phyloP scores from a whole-genome alignment of 2,888 invertebrate genomes.

The Xestia sexstrigata region DNA sequence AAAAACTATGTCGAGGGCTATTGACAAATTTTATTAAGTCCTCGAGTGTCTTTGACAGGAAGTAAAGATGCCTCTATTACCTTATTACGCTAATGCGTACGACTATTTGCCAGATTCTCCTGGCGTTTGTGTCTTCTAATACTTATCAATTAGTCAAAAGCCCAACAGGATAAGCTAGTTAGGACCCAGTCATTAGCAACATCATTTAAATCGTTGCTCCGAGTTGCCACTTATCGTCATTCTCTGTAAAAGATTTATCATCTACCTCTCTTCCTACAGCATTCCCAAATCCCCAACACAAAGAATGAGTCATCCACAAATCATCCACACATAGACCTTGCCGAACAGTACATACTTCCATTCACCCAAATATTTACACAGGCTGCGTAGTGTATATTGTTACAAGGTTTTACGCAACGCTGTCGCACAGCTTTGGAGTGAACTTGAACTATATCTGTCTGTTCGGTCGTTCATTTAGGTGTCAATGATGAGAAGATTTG shows the following conservation, averaged over 20 bases:
- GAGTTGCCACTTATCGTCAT: neutral
- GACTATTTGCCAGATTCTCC: neutral
- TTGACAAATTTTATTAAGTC: neutral
- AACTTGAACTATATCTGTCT: constrained; percentile 59
- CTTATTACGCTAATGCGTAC: neutral
- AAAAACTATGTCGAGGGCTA: constrained; percentile 24
- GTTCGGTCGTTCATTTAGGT: constrained; percentile 15
- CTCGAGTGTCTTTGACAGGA: neutral
- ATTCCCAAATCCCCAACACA: neutral
- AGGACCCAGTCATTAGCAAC: neutral
- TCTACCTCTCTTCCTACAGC: neutral
- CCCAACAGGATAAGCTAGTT: neutral
- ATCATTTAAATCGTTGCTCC: neutral
- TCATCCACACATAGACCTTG: constrained; percentile 39
- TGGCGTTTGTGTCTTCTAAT: neutral
- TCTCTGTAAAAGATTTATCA: neutral
- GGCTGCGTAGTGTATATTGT: constrained; percentile 40
- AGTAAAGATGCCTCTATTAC: neutral
- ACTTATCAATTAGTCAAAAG: neutral
- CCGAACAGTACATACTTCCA: constrained; percentile 17
- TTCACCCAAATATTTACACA: constrained; percentile 55
- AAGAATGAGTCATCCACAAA: constrained; percentile 29
- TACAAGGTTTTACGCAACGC: constrained; percentile 56
- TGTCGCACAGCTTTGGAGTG: constrained; percentile 43
- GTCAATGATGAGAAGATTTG: constrained; percentile 32